Conservation (phyloP, 2,888 invertebrate genomes). For the Caenorhabditis angaria region DNA sequence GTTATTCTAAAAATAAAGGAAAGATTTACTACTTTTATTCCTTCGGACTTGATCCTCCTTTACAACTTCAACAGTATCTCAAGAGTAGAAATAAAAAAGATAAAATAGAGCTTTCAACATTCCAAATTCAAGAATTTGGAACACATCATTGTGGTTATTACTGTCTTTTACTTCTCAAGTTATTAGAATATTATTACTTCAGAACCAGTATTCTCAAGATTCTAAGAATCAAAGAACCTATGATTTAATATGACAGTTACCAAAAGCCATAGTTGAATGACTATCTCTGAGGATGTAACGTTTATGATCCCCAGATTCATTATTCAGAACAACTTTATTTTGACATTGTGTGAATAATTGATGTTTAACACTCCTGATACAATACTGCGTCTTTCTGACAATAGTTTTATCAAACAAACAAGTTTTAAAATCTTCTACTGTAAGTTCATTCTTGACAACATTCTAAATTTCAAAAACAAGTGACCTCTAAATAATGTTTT, state of each 20-base stretch:
- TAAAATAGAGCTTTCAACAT: conserved; percentile 8
- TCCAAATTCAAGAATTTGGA: conserved; percentile 8
- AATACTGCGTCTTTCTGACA: conserved; percentile 37
- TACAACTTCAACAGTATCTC: conserved; percentile 15
- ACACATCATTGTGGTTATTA: conserved; percentile 14
- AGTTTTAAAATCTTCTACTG: conserved; percentile 20
- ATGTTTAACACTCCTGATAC: conserved; percentile 39
- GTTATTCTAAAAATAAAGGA: conserved; percentile 23
- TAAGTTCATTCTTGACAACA: too few species aligned
- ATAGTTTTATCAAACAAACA: conserved; percentile 34
- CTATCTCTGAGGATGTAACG: conserved; percentile 28
- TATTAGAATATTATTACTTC: conserved; percentile 16
- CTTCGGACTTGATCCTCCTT: conserved; percentile 35
- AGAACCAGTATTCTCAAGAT: conserved; percentile 14
- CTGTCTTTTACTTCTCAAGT: conserved; percentile 1
- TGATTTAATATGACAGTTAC: conserved; percentile 22
- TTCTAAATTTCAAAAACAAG: too few species aligned
- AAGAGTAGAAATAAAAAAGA: background rate
- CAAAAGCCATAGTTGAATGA: conserved; percentile 33
- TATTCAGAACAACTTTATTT: conserved; percentile 35
- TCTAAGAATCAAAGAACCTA: conserved; percentile 20
- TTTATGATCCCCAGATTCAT: conserved; percentile 26
- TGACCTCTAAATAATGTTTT: too few species aligned
- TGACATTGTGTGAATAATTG: conserved; percentile 31
- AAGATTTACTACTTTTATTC: conserved; percentile 27